phyloP scores from a whole-genome alignment of 1,140 invertebrate genomes.

The Drosophila varians region DNA sequence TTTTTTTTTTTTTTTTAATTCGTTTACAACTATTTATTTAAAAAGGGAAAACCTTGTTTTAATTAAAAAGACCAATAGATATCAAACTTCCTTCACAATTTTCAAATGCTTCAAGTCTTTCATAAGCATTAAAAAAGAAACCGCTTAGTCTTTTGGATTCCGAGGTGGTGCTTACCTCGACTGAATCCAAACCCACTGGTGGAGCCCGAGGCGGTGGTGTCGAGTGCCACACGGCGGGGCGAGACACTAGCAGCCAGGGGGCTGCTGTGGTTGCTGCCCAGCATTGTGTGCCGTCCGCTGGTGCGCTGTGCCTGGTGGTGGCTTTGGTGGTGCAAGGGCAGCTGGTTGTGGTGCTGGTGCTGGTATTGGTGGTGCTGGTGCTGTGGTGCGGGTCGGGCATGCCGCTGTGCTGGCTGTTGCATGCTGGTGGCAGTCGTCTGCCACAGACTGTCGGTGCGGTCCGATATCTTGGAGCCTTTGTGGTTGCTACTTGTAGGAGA shows the following conservation, averaged over 20 bases:
- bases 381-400: slow-evolving; percentile 56
- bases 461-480: slow-evolving; percentile 73
- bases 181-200: slow-evolving; percentile 74
- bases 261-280: slow-evolving; percentile 74
- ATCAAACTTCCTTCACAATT: no score
- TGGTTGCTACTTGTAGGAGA: background rate
- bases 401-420: slow-evolving; percentile 50
- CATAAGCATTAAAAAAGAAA: no score
- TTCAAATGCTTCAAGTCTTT: no score
- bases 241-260: slow-evolving; percentile 69
- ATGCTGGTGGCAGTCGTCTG: slow-evolving; percentile 75
- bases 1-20: no score
- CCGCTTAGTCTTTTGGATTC: background rate
- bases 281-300: slow-evolving; percentile 52
- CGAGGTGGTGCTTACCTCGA: slow-evolving; percentile 66
- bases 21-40: no score
- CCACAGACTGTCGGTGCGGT: slow-evolving; percentile 79
- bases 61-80: no score
- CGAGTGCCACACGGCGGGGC: slow-evolving; percentile 62
- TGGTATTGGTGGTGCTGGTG: slow-evolving; percentile 27
- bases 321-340: slow-evolving; percentile 37
- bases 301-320: slow-evolving; percentile 43
- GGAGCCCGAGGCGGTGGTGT: slow-evolving; percentile 76
- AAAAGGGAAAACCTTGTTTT: no score
- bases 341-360: slow-evolving; percentile 38